These are phyloP conservation scores for Parasteatoda lunata DNA, from an alignment of 2,888 invertebrate species.

Conservation along the genomic window DNA sequence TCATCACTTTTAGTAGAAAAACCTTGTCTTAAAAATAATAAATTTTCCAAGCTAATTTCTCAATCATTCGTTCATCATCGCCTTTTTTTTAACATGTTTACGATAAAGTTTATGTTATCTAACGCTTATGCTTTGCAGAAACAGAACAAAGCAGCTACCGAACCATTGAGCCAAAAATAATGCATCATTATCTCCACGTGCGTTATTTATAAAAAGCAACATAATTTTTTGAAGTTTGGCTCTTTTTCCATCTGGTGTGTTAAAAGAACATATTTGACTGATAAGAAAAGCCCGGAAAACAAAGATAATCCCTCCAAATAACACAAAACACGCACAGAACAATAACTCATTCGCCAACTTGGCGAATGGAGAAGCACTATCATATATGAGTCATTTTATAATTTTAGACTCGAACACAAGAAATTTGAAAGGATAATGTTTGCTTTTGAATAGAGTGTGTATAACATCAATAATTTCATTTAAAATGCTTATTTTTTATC, in stretches of 20 bases:
- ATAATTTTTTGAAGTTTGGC: constrained; percentile 21
- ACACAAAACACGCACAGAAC: constrained; percentile 20
- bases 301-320: constrained; percentile 26
- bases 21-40: no score
- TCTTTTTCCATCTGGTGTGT: constrained; percentile 36
- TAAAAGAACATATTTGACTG: constrained; percentile 33
- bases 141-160: no score
- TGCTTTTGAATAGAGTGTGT: not conserved
- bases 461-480: no score
- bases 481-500: no score
- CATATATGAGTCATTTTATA: not conserved
- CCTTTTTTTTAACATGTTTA: no score
- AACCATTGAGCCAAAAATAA: constrained; percentile 3
- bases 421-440: not conserved
- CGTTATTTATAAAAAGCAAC: constrained; percentile 49
- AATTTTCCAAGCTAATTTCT: no score
- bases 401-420: not conserved
- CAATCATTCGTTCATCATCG: no score
- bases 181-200: constrained; percentile 28
- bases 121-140: no score
- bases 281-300: constrained; percentile 56
- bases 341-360: constrained; percentile 11
- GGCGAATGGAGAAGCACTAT: constrained; percentile 4
- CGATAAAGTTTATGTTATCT: no score
- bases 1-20: no score